These are phyloP conservation scores for Hypotaenidia philippensis DNA, from an alignment of 2,797 vertebrate species.

Conservation along the genomic window DNA sequence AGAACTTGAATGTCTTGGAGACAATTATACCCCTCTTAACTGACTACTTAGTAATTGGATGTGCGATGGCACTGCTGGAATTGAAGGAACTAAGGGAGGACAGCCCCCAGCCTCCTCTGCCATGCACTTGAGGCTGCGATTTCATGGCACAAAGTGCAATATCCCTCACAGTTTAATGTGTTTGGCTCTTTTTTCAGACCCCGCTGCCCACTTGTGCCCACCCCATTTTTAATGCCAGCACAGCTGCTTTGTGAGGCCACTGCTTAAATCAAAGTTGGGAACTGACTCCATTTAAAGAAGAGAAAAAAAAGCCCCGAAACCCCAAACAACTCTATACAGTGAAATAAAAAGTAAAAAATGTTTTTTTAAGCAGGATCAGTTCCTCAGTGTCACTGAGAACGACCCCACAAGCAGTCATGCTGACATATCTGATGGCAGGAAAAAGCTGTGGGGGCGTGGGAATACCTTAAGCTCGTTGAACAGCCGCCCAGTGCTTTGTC, in stretches of 20 bases:
- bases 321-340: rapidly evolving
- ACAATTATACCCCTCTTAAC: background rate
- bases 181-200: background rate
- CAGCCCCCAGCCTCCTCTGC: background rate
- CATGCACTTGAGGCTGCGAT: background rate
- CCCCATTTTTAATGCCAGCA: background rate
- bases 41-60: background rate
- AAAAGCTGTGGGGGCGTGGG: slow-evolving; percentile 70
- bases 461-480: slow-evolving; percentile 56
- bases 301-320: rapidly evolving
- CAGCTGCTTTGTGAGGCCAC: background rate
- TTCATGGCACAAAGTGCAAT: background rate
- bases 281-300: background rate
- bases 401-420: slow-evolving; percentile 58
- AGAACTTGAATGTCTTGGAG: background rate
- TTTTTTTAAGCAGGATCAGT: slow-evolving; percentile 38
- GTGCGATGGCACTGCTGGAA: background rate
- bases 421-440: slow-evolving; percentile 68
- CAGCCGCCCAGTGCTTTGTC: slow-evolving; percentile 18
- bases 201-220: background rate
- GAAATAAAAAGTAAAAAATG: slow-evolving; percentile 48
- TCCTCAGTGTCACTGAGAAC: slow-evolving; percentile 24
- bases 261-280: background rate
- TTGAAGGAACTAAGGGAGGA: background rate
- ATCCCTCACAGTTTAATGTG: background rate